phyloP scores from a whole-genome alignment of 2,113 vertebrate genomes.

The Seriola rivoliana region DNA sequence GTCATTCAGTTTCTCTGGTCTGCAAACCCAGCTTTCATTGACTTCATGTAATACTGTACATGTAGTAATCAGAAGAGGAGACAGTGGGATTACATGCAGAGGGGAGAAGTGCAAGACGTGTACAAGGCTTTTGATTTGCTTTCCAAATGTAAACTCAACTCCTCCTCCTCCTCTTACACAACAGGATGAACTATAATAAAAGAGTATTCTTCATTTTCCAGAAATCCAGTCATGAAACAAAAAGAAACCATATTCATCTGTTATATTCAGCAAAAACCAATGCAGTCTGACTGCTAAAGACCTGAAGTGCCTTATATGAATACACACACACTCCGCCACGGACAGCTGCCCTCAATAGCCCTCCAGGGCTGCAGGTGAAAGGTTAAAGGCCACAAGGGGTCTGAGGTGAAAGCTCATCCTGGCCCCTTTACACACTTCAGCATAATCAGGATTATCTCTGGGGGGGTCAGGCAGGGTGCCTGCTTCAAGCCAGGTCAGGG shows the following conservation, averaged over 20 bases:
- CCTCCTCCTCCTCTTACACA: not conserved
- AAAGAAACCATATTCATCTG: not conserved
- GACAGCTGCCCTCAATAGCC: slow-evolving; percentile 66
- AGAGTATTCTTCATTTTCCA: not conserved
- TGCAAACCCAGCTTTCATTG: slow-evolving; percentile 21
- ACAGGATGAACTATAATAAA: not conserved
- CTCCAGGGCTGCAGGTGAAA: slow-evolving; percentile 66
- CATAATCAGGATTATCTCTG: slow-evolving; percentile 74
- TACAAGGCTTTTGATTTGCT: slow-evolving; percentile 1
- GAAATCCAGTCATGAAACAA: not conserved
- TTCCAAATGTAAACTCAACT: not conserved
- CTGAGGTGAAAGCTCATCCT: slow-evolving; percentile 72
- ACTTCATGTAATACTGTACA: slow-evolving; percentile 8
- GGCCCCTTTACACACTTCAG: slow-evolving; percentile 57
- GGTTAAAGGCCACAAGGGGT: slow-evolving; percentile 74
- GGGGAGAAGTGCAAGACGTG: not conserved
- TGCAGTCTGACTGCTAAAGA: not conserved
- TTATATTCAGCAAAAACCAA: not conserved
- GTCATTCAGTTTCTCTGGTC: slow-evolving; percentile 53
- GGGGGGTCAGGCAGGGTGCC: slow-evolving; percentile 32
- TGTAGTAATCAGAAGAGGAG: slow-evolving; percentile 5
- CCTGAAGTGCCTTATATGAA: not conserved
- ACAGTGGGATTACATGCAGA: not conserved
- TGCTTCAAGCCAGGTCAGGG: slow-evolving; percentile 2
- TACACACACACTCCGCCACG: not conserved